Evolutionary conservation across 2,888 invertebrate species (phyloP).

Genomic region (Gisinianus flammeolus): DNA sequence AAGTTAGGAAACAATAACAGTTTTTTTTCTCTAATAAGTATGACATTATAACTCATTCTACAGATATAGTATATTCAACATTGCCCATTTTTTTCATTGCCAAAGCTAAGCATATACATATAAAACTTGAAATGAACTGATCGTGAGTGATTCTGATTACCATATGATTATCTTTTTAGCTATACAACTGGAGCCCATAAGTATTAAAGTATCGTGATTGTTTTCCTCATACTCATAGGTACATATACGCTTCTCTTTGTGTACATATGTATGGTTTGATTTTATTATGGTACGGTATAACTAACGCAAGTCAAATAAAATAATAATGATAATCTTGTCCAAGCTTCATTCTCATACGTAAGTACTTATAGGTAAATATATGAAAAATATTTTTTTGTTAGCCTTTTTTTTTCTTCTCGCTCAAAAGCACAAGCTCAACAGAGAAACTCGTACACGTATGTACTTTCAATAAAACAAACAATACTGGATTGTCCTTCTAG

Average conservation of each 20-base stretch:
- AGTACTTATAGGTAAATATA: too few species aligned
- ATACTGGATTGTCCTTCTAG: conserved; percentile 34
- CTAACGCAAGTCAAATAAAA: too few species aligned
- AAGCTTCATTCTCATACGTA: background rate
- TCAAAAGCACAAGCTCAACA: too few species aligned
- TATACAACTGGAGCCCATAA: background rate
- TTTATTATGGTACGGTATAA: too few species aligned
- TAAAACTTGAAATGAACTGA: background rate
- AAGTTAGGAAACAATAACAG: background rate
- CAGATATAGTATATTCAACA: background rate
- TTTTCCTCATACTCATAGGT: background rate
- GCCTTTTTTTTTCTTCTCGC: too few species aligned
- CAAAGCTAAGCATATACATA: background rate
- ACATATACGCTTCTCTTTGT: background rate
- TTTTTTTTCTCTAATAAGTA: background rate
- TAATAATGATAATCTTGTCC: background rate
- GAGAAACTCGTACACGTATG: background rate
- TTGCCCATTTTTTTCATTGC: background rate
- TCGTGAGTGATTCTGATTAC: conserved; percentile 3
- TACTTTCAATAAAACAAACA: conserved; percentile 1
- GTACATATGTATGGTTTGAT: too few species aligned
- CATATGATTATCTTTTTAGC: conserved; percentile 6
- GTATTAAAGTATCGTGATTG: background rate
- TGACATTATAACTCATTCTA: background rate
- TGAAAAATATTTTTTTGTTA: too few species aligned